Conservation (phyloP, 2,113 vertebrate species). For the Scalopus aquaticus region DNA sequence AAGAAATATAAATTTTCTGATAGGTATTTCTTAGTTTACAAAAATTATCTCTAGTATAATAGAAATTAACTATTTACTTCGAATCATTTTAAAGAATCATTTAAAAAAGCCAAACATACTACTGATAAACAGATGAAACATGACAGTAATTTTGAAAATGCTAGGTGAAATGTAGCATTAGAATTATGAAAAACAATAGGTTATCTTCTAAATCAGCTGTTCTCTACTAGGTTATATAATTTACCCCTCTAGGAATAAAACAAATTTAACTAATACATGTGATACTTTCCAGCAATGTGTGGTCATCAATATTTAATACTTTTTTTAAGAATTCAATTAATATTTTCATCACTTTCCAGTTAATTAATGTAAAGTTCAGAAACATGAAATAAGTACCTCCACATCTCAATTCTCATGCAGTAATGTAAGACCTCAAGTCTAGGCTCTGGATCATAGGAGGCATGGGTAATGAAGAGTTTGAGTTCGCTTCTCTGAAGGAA, state of each 20-base stretch:
- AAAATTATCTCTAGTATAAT: too few relatives aligned
- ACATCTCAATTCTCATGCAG: background rate
- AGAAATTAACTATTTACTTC: too few relatives aligned
- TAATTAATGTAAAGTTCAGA: background rate
- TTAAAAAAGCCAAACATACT: background rate
- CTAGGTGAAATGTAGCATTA: background rate
- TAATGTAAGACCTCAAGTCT: background rate
- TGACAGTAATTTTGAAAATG: background rate
- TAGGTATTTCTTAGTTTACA: background rate
- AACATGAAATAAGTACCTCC: background rate
- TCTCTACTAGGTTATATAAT: background rate
- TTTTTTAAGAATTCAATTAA: background rate
- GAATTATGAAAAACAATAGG: background rate
- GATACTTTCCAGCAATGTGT: background rate
- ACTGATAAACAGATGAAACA: background rate
- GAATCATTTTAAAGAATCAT: too few relatives aligned
- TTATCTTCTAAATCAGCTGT: background rate
- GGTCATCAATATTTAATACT: background rate
- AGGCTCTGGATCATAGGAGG: background rate
- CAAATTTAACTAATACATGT: background rate
- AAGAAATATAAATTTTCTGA: background rate
- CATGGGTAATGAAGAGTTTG: fast-evolving
- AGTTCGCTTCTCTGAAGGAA: fast-evolving
- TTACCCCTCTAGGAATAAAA: background rate
- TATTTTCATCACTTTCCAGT: background rate